These are phyloP conservation scores for Folsomia manolachei DNA, from an alignment of 2,888 invertebrate genomes.

Conservation along the genomic window DNA sequence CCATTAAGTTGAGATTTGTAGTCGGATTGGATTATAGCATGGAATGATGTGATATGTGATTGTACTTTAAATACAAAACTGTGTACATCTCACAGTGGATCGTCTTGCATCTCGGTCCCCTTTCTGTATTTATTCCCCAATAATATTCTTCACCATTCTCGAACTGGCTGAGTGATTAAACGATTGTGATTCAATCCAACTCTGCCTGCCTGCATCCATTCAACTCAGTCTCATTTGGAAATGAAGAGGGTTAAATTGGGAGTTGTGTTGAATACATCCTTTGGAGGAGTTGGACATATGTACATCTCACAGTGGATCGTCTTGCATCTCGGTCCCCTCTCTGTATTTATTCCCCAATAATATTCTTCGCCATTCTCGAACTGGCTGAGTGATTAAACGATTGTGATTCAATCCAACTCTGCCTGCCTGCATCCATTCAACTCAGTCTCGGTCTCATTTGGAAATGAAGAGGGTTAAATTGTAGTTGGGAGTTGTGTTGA, in stretches of 20 bases:
- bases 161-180: neutral
- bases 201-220: neutral
- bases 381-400: neutral
- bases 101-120: conserved; percentile 14
- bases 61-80: no score
- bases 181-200: neutral
- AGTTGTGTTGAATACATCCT: neutral
- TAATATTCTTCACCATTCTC: conserved; percentile 18
- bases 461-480: neutral
- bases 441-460: neutral
- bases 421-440: neutral
- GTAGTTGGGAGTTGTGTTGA: conserved; percentile 1
- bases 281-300: neutral
- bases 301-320: conserved; percentile 12
- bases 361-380: conserved; percentile 16
- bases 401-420: neutral
- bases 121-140: conserved; percentile 19
- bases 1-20: conserved; percentile 13
- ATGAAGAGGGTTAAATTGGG: neutral
- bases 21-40: neutral
- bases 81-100: conserved; percentile 6
- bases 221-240: neutral
- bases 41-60: no score
- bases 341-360: conserved; percentile 20
- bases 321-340: conserved; percentile 12